phyloP scores from a whole-genome alignment of 2,888 invertebrate species.

The Leptinotarsa peninsularis region DNA sequence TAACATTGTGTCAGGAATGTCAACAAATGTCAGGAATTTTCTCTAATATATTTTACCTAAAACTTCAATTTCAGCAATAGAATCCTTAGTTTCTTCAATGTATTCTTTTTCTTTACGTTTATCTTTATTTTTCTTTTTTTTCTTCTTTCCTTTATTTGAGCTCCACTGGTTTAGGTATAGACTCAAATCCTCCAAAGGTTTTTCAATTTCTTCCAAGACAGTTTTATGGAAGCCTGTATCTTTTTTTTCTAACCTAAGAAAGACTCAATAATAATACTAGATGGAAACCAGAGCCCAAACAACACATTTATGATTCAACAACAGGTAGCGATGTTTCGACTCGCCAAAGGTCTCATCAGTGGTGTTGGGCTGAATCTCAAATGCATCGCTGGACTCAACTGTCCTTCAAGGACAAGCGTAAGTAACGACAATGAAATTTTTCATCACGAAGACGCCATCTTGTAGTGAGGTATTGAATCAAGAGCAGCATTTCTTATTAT shows the following conservation, averaged over 20 bases:
- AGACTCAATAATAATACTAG: background rate
- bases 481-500: too few species aligned
- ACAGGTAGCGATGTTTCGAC: too few species aligned
- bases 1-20: background rate
- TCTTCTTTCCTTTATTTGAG: conserved; percentile 49
- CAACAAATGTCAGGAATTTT: background rate
- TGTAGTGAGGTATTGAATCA: too few species aligned
- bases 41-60: conserved; percentile 29
- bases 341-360: too few species aligned
- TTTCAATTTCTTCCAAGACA: conserved; percentile 37
- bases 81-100: conserved; percentile 22
- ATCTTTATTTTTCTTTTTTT: conserved; percentile 50
- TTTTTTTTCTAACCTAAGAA: conserved; percentile 48
- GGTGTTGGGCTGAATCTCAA: too few species aligned
- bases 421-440: too few species aligned
- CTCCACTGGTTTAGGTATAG: conserved; percentile 57
- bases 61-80: conserved; percentile 41
- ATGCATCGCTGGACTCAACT: too few species aligned
- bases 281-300: background rate
- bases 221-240: conserved; percentile 51
- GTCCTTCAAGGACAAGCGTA: too few species aligned
- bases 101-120: conserved; percentile 33
- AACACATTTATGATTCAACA: too few species aligned
- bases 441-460: too few species aligned
- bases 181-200: conserved; percentile 50